Percentiles rank a stretch among this genome's conserved stretches.
phyloP scores from a whole-genome alignment of 2,797 vertebrate genomes.

The Odontamblyopus lacepedii region DNA sequence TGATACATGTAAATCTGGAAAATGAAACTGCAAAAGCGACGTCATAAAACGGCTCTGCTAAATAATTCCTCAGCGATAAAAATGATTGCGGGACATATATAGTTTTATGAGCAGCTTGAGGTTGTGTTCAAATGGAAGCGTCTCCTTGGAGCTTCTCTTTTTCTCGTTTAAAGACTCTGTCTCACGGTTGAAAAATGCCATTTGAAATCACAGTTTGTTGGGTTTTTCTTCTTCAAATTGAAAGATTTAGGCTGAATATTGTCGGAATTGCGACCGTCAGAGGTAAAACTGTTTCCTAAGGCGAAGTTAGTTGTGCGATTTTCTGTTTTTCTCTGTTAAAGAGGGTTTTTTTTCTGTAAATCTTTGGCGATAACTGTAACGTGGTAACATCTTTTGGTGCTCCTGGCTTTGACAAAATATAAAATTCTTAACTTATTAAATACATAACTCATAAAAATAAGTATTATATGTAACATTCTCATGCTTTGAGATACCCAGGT shows the following conservation, averaged over 20 bases:
- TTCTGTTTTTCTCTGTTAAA: conserved; percentile 26
- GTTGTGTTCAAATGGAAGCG: not conserved
- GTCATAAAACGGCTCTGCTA: not conserved
- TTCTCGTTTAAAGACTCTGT: not conserved
- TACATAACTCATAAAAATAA: no score
- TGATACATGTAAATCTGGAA: not conserved
- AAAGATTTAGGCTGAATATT: not conserved
- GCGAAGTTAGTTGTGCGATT: conserved; percentile 22
- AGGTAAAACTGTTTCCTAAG: conserved; percentile 15
- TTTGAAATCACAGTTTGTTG: conserved; percentile 10
- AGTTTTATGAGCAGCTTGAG: not conserved
- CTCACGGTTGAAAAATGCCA: conserved; percentile 16
- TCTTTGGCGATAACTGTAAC: conserved; percentile 23
- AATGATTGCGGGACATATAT: not conserved
- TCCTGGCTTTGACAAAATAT: not conserved
- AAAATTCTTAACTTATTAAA: no score
- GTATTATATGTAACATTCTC: no score
- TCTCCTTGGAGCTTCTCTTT: not conserved
- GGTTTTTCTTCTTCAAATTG: conserved; percentile 13
- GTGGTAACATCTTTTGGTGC: not conserved
- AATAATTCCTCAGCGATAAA: not conserved
- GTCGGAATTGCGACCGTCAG: conserved; percentile 16
- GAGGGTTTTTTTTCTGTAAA: conserved; percentile 16
- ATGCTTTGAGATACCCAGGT: no score
- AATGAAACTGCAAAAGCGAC: not conserved